Evolutionary conservation across 92 coral and sea anemone genomes (phyloP).

Genomic region (Siderastrea siderea): DNA sequence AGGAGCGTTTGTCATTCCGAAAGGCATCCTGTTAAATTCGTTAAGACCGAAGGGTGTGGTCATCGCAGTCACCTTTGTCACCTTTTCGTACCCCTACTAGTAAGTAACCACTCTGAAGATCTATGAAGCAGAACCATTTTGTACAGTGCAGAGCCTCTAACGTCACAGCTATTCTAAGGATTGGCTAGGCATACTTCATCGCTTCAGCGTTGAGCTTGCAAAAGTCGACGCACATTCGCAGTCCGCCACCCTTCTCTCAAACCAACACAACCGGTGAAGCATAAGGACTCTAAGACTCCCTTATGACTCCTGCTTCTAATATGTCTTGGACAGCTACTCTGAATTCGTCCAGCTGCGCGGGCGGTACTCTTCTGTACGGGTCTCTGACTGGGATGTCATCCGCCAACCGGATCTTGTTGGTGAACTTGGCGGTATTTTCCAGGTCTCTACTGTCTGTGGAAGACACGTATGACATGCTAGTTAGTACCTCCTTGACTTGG

Average conservation of each 20-base stretch:
- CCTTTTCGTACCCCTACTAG: conserved; percentile 49
- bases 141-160: conserved; percentile 65
- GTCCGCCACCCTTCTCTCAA: conserved; percentile 25
- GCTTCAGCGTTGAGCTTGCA: conserved; percentile 63
- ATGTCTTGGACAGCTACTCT: conserved; percentile 24
- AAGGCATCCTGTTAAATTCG: too few relatives aligned
- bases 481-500: conserved; percentile 21
- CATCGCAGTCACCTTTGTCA: conserved; percentile 61
- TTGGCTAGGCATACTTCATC: conserved; percentile 56
- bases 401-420: conserved; percentile 20
- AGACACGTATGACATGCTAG: conserved; percentile 38
- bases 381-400: conserved; percentile 39
- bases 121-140: conserved; percentile 59
- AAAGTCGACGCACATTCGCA: conserved; percentile 46
- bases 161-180: conserved; percentile 55
- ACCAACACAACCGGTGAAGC: conserved; percentile 51
- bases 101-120: conserved; percentile 63
- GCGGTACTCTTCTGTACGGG: conserved; percentile 47
- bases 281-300: conserved; percentile 50
- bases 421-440: conserved; percentile 23
- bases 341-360: conserved; percentile 46
- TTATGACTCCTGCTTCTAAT: conserved; percentile 30
- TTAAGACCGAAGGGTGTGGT: conserved; percentile 65
- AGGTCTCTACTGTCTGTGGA: conserved; percentile 39
- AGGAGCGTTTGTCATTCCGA: conserved; percentile 68